Evolutionary conservation across 2,113 vertebrate genomes (phyloP), one percentile per base, ranked within the genome.

Genomic region (Antidorcas marsupialis): DNA sequence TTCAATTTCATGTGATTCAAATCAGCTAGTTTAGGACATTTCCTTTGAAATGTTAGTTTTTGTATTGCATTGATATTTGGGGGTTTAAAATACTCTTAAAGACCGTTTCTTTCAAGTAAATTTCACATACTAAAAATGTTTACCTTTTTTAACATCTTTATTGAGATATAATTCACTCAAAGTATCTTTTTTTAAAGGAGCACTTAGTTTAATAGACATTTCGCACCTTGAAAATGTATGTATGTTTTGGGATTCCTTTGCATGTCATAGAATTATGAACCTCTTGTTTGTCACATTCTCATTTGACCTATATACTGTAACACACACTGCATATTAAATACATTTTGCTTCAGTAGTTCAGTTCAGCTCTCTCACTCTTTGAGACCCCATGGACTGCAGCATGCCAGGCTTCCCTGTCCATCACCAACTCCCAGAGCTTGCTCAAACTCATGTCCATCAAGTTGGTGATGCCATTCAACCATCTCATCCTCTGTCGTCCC

Each of bases 1-100:
- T 94, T 96, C 59, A 95, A 60, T 57, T 96, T 96, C 47, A 81
- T 43, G 28, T n/a, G 25, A 82, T n/a, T 96, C 53, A 82, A 95
- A 94, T 94, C 88, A 94, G 45, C 84, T 88, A 86, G 11, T 93
- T 91, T 81, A 96, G 92, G 95, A 89, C 55, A 76, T 91, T 23
- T 94, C 43, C 39, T 93, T 25, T 71, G n/a, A 27, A 55, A 30
- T 33, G 23, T 57, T 87, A n/a, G 16, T 71, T 92, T 96, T 67
- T 83, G 10, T 55, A 78, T 9, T 92, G 13, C 67, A n/a, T 86
- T n/a, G 19, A n/a, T 27, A 33, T 28, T 62, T 67, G 92, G 92
- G 81, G 23, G 94, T 36, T 85, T 83, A 81, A 96, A 96, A 95
- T 39, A 60, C 6, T 84, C 64, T 94, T 87, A 82, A 78, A 60